Percentiles rank a stretch among this genome's conserved stretches.
Evolutionary conservation across 92 coral and sea anemone genomes (phyloP).

Genomic region (Chrysogorgia sp.): DNA sequence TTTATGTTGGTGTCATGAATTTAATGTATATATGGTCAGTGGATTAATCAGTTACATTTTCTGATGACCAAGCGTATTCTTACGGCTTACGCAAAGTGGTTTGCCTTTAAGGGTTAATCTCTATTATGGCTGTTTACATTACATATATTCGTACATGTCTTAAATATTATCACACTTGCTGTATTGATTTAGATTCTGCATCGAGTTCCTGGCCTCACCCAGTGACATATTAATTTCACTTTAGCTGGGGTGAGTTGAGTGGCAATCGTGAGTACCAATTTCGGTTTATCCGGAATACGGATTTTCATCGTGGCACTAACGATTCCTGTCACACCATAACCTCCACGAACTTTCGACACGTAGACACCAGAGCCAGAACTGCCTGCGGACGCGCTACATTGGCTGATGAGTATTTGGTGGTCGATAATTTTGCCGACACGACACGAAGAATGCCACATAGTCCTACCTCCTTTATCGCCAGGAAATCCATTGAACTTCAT

Average conservation of each 20-base stretch:
- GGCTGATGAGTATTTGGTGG: constrained; percentile 62
- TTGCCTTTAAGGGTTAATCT: too few species aligned
- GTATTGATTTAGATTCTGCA: too few species aligned
- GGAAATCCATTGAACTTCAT: constrained; percentile 85
- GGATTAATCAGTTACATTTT: too few species aligned
- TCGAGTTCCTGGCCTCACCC: constrained; percentile 6
- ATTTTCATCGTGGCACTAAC: constrained; percentile 60
- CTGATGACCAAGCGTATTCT: too few species aligned
- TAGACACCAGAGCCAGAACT: constrained; percentile 86
- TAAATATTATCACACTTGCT: too few species aligned
- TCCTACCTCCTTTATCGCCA: constrained; percentile 66
- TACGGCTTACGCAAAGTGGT: too few species aligned
- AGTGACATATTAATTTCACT: constrained; percentile 30
- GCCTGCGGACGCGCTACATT: constrained; percentile 75
- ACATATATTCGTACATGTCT: too few species aligned
- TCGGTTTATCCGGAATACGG: neutral
- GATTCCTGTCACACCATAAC: constrained; percentile 73
- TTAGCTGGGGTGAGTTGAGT: constrained; percentile 24
- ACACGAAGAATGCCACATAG: constrained; percentile 79
- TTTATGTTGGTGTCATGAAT: too few species aligned
- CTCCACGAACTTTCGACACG: constrained; percentile 50
- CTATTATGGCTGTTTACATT: too few species aligned
- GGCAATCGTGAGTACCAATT: neutral
- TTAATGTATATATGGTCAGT: too few species aligned
- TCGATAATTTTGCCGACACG: constrained; percentile 33